phyloP scores from a whole-genome alignment of 2,888 invertebrate genomes.

The Tineola bisselliella region DNA sequence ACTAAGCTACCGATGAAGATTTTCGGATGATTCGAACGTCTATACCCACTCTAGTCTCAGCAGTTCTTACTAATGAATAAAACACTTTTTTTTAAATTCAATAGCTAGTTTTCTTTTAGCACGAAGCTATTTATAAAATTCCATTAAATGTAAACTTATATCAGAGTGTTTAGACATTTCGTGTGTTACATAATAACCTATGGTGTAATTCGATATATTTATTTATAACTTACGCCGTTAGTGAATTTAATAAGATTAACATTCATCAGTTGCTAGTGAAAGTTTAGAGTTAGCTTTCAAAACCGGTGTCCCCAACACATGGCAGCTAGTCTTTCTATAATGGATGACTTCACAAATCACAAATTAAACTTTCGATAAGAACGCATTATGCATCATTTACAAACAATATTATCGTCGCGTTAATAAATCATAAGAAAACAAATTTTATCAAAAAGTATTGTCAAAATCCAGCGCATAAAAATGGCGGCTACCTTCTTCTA shows the following conservation, averaged over 20 bases:
- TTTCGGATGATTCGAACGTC: too few species aligned
- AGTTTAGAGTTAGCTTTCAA: neutral
- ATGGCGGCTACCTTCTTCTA: neutral
- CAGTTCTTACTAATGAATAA: too few species aligned
- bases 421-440: too few species aligned
- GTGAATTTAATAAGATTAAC: neutral
- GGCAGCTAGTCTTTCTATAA: neutral
- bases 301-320: slow-evolving; percentile 2
- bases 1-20: too few species aligned
- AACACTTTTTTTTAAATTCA: too few species aligned
- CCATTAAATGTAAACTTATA: neutral
- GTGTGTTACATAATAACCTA: neutral
- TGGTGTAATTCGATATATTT: neutral
- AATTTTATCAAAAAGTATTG: too few species aligned
- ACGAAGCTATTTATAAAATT: too few species aligned
- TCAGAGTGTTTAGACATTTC: neutral
- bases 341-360: neutral
- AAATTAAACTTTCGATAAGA: too few species aligned
- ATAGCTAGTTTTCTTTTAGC: too few species aligned
- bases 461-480: neutral
- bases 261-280: neutral
- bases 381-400: too few species aligned
- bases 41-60: too few species aligned
- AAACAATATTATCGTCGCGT: too few species aligned
- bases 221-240: neutral